Percentiles rank a stretch among this genome's conserved stretches.
Conservation (phyloP, 2,888 invertebrate genomes). For the Chaitophorus viminalis region DNA sequence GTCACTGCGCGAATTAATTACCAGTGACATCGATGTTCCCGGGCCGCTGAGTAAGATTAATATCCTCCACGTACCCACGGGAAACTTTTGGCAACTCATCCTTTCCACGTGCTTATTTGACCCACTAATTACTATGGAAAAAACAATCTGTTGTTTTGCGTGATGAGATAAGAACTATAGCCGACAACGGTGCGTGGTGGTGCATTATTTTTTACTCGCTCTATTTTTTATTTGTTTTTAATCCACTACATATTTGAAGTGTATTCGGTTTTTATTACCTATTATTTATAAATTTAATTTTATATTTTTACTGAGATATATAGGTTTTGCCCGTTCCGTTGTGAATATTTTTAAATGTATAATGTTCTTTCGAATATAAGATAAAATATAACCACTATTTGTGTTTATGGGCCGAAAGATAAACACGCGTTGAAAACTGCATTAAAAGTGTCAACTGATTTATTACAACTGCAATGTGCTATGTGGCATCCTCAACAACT, state of each 20-base stretch:
- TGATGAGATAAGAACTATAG: too few relatives aligned
- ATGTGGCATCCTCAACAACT: too few relatives aligned
- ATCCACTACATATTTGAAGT: too few relatives aligned
- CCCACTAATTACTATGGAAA: background rate
- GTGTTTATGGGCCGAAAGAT: background rate
- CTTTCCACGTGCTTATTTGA: background rate
- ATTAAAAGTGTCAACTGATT: slow-evolving; percentile 4
- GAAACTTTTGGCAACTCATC: background rate
- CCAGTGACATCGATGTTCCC: background rate
- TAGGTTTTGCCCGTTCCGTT: too few relatives aligned
- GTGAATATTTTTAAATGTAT: background rate
- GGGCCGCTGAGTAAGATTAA: background rate
- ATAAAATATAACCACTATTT: background rate
- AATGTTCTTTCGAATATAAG: background rate
- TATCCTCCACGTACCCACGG: background rate
- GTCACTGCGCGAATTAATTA: background rate
- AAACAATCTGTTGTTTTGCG: background rate
- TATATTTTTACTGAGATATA: too few relatives aligned
- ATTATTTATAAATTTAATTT: too few relatives aligned
- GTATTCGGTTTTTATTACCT: too few relatives aligned
- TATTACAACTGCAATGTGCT: slow-evolving; percentile 12
- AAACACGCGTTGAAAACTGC: background rate
- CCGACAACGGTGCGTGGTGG: too few relatives aligned
- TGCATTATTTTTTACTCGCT: too few relatives aligned
- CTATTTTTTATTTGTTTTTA: too few relatives aligned